Evolutionary conservation across 2,113 vertebrate species (phyloP).

Genomic region (Tringa solitaria): DNA sequence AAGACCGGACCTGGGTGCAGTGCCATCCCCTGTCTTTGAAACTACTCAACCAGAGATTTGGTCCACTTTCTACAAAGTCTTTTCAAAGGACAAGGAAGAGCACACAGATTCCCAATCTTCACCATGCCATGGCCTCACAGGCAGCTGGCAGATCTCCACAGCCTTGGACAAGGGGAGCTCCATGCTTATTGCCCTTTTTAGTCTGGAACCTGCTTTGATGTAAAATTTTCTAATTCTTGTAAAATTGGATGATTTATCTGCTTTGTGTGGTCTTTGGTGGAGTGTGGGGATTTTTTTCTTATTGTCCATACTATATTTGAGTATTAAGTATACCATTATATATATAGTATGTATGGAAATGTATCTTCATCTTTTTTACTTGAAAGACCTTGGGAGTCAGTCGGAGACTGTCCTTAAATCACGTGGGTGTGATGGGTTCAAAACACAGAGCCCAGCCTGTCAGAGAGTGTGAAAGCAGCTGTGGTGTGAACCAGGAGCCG

Average conservation of each 20-base stretch:
- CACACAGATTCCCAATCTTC: rapidly evolving
- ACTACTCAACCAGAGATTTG: too few species aligned
- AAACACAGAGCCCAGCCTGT: rapidly evolving
- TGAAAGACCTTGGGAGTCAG: background rate
- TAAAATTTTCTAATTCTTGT: background rate
- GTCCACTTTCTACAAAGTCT: rapidly evolving
- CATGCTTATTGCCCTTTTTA: rapidly evolving
- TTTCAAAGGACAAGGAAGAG: background rate
- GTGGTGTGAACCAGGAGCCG: rapidly evolving
- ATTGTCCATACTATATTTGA: rapidly evolving
- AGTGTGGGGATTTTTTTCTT: background rate
- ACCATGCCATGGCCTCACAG: rapidly evolving
- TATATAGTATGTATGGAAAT: background rate
- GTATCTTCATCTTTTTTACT: background rate
- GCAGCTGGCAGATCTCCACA: rapidly evolving
- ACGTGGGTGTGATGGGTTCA: background rate
- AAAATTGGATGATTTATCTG: rapidly evolving
- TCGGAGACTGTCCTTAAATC: background rate
- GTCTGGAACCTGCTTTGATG: background rate
- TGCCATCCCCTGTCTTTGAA: rapidly evolving
- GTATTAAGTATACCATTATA: too few species aligned
- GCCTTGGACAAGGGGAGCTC: rapidly evolving
- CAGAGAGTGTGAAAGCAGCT: rapidly evolving
- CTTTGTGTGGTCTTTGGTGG: rapidly evolving
- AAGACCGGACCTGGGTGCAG: rapidly evolving